Evolutionary conservation across 1,140 invertebrate genomes (phyloP).

Genomic region (Sminthurinus signatus): DNA sequence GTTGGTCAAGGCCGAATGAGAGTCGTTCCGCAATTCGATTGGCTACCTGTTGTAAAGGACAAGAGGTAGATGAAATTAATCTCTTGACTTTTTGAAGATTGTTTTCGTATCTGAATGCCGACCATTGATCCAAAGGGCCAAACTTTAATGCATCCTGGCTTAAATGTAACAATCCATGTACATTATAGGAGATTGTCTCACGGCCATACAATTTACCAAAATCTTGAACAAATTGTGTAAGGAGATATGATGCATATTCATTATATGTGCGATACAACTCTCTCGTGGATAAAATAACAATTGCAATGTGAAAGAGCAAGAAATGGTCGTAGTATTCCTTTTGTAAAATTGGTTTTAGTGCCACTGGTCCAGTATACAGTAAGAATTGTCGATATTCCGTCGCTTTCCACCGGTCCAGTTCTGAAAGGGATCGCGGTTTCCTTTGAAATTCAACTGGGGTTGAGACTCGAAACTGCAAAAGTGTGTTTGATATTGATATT

Average conservation of each 20-base stretch:
- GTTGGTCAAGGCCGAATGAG: no score
- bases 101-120: constrained; percentile 33
- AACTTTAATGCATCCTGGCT: constrained; percentile 13
- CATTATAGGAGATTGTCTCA: constrained; percentile 18
- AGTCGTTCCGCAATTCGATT: neutral
- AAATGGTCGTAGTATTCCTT: constrained; percentile 46
- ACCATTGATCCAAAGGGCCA: constrained; percentile 24
- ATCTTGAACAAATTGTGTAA: neutral
- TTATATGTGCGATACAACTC: neutral
- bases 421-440: constrained; percentile 44
- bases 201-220: constrained; percentile 2
- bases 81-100: constrained; percentile 6
- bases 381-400: constrained; percentile 49
- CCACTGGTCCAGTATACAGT: constrained; percentile 47
- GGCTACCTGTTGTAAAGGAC: neutral
- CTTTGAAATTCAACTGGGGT: constrained; percentile 46
- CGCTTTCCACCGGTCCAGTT: constrained; percentile 48
- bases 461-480: neutral
- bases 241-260: neutral
- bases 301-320: constrained; percentile 42
- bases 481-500: neutral
- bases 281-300: constrained; percentile 37
- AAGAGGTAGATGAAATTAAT: neutral
- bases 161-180: constrained; percentile 30
- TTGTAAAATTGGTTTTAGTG: constrained; percentile 43